phyloP scores from a whole-genome alignment of 1,140 invertebrate genomes.

The Ruditapes philippinarum region DNA sequence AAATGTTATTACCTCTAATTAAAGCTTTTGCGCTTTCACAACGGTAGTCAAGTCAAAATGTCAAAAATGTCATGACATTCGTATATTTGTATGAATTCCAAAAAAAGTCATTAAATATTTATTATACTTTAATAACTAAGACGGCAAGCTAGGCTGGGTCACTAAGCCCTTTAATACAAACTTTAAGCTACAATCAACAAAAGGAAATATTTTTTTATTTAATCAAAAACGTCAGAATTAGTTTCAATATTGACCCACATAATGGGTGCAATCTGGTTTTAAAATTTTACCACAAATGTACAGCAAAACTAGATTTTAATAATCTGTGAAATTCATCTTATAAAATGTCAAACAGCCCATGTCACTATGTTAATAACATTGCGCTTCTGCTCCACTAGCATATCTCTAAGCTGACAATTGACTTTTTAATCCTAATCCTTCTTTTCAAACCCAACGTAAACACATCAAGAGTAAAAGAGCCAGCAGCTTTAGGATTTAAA shows the following conservation, averaged over 20 bases:
- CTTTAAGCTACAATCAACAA: background rate
- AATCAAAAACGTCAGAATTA: background rate
- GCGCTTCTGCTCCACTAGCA: background rate
- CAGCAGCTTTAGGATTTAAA: background rate
- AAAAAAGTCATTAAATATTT: conserved; percentile 19
- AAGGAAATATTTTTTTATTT: background rate
- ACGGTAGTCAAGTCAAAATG: conserved; percentile 1
- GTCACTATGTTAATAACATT: conserved; percentile 1
- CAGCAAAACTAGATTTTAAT: background rate
- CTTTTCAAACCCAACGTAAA: conserved; percentile 7
- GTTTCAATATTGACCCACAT: conserved; percentile 21
- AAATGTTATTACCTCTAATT: background rate
- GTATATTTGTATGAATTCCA: background rate
- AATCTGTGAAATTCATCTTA: conserved; percentile 5
- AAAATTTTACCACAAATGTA: background rate
- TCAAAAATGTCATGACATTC: conserved; percentile 45
- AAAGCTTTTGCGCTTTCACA: background rate
- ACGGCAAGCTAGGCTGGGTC: background rate
- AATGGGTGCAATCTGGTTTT: background rate
- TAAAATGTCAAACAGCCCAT: background rate
- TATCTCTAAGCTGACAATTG: background rate
- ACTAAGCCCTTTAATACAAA: background rate
- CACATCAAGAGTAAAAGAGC: background rate
- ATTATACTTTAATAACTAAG: conserved; percentile 12
- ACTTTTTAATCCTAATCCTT: conserved; percentile 41